phyloP scores from a whole-genome alignment of 2,113 vertebrate species.

The Rhinoptilus africanus region DNA sequence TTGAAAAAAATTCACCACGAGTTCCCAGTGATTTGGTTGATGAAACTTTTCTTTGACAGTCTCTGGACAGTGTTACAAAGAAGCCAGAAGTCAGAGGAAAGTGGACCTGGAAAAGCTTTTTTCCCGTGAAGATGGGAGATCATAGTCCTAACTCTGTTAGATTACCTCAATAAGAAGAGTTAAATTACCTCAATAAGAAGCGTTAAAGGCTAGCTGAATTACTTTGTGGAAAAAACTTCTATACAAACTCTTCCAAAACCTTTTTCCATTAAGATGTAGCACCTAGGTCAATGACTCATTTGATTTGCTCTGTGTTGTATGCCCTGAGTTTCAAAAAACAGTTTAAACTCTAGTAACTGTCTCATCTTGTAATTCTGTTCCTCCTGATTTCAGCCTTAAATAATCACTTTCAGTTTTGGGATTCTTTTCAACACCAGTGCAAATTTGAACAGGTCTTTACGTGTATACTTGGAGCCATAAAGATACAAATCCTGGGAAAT shows the following conservation, averaged over 20 bases:
- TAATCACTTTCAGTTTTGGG: neutral
- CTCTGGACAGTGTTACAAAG: neutral
- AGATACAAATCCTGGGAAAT: neutral
- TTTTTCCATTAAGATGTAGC: neutral
- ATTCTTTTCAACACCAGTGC: neutral
- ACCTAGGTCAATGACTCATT: neutral
- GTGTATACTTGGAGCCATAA: neutral
- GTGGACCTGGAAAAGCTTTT: neutral
- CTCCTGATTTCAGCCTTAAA: neutral
- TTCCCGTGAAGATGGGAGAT: neutral
- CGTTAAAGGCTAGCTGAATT: neutral
- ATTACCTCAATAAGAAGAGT: neutral
- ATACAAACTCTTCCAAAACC: neutral
- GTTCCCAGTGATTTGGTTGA: conserved; percentile 15
- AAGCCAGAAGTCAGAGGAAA: neutral
- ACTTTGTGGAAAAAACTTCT: neutral
- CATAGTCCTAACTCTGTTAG: neutral
- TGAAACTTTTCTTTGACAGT: neutral
- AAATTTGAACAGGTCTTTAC: neutral
- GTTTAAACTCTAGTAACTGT: neutral
- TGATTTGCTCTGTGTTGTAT: neutral
- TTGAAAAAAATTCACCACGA: neutral
- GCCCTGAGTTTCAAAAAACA: neutral
- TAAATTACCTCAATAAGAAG: neutral
- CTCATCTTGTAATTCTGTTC: neutral